phyloP scores from a whole-genome alignment of 2,113 vertebrate genomes.

The Sinocyclocheilus maitianheensis region DNA sequence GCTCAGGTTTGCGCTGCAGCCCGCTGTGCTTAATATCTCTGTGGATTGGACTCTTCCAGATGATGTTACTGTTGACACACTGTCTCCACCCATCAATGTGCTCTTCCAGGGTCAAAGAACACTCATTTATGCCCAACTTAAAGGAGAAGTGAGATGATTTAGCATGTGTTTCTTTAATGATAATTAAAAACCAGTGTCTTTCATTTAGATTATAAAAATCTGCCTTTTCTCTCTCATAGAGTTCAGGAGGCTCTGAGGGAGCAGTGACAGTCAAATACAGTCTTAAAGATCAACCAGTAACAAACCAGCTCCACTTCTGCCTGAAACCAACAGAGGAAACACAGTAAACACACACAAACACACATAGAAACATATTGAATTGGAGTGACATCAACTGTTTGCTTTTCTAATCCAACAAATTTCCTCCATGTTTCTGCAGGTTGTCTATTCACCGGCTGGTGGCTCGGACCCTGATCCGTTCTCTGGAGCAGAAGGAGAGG shows the following conservation, averaged over 20 bases:
- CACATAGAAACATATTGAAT: background rate
- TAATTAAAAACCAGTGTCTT: background rate
- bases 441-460: conserved; percentile 2
- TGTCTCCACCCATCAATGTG: background rate
- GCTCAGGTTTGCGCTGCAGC: too few species aligned
- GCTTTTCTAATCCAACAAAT: too few species aligned
- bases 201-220: background rate
- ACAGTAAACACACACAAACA: conserved; percentile 37
- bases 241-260: conserved; percentile 15
- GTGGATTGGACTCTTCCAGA: background rate
- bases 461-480: conserved; percentile 74
- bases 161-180: too few species aligned
- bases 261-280: conserved; percentile 41
- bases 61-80: background rate
- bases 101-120: background rate
- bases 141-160: background rate
- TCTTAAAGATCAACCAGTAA: conserved; percentile 36
- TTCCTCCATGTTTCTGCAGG: too few species aligned
- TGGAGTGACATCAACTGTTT: background rate
- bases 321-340: conserved; percentile 44
- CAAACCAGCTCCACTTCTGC: conserved; percentile 50
- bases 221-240: background rate
- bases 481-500: conserved; percentile 65
- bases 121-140: background rate
- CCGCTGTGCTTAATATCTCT: too few species aligned